Base-by-base conservation (phyloP, 2,888 invertebrate genomes). In the Iselma pallidipennis region DNA sequence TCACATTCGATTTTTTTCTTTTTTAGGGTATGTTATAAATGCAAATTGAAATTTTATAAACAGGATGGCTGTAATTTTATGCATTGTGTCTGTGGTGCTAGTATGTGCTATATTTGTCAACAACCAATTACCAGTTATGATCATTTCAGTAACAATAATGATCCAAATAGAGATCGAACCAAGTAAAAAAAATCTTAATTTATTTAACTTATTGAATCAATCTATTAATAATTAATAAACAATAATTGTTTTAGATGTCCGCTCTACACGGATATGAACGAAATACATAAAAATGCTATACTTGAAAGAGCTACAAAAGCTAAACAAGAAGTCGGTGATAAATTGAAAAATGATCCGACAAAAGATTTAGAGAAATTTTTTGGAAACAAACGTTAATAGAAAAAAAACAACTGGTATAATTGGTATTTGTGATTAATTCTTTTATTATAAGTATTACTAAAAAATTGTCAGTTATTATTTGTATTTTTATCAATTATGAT, bases 51-150 rank as follows among this genome's bases (percentile, higher is more conserved):
- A 45, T 86, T 85, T 68, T 82, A 84, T 63, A 86, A 86, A 73
- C 81, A 81, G 53, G 83, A 83, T 57, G 86, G 86, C 0, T 87
- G 87, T 71, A 87, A 87, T 68, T 84, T 84, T 69, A 86, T 87
- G 82, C 82, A 80, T 0, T 87, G 87, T 68, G 63, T 76, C 0
- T 87, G 87, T 71, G 86, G 86, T 0, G 83, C 84, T 3, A 68
- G 65, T 12, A 85, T 85, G 83, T 87, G 87, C 68, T 87, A 87
- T 63, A 73, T 87, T 10, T 87, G 87, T 69, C 79, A 83, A 28
- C 63, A 82, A 66, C 82, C 83, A 10, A 81, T 86, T 12, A 79
- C 74, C 1, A 81, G 82, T 72, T 88, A 88, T 69, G 65, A 66
- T 1, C 88, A 88, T 76, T 88, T 88, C 65, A 78, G 81, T 63